phyloP scores from a whole-genome alignment of 53 echinoderm and acorn worm genomes.

The Pentamera pediparva region DNA sequence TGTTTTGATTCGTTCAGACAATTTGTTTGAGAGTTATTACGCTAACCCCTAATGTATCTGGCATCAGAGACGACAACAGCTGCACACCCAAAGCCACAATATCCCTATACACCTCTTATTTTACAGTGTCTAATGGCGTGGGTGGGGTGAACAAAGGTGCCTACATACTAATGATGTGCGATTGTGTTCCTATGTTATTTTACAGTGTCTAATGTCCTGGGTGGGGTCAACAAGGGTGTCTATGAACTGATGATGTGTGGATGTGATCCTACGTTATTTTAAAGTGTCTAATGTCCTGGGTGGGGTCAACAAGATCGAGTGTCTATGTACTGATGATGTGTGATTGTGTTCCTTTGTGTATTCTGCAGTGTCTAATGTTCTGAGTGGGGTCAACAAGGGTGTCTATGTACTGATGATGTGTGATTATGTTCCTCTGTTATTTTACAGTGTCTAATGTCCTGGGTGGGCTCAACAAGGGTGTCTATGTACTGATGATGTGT shows the following conservation, averaged over 20 bases:
- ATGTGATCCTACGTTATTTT: background rate
- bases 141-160: too few species aligned
- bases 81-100: too few species aligned
- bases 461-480: slow-evolving; percentile 83
- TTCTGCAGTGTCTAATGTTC: slow-evolving; percentile 63
- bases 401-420: slow-evolving; percentile 76
- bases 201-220: slow-evolving; percentile 74
- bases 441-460: slow-evolving; percentile 64
- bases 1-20: too few species aligned
- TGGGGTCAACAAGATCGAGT: slow-evolving; percentile 71
- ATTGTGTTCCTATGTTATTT: slow-evolving; percentile 4
- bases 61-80: too few species aligned
- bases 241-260: slow-evolving; percentile 60
- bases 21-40: too few species aligned
- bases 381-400: slow-evolving; percentile 82
- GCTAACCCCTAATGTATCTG: too few species aligned
- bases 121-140: too few species aligned
- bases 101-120: too few species aligned
- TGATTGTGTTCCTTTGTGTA: background rate
- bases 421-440: slow-evolving; percentile 1
- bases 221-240: slow-evolving; percentile 79
- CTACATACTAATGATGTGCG: slow-evolving; percentile 49
- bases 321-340: slow-evolving; percentile 83
- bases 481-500: slow-evolving; percentile 69
- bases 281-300: slow-evolving; percentile 79